These are phyloP conservation scores for Montipora foliosa DNA, from an alignment of 64 coral and sea anemone species.

Conservation along the genomic window DNA sequence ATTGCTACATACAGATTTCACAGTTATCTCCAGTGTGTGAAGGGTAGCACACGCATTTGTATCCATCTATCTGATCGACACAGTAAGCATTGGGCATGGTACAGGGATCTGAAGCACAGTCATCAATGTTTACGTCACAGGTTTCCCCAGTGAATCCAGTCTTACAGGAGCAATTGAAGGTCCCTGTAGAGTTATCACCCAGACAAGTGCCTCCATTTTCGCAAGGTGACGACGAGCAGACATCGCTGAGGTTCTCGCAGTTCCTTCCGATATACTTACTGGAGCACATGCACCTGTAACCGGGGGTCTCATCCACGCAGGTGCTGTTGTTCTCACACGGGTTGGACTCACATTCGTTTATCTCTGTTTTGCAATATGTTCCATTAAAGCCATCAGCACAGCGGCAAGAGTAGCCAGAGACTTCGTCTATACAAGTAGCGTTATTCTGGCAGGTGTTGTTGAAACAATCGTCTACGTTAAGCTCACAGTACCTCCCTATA, in stretches of 20 bases:
- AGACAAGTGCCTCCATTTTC: conserved; percentile 47
- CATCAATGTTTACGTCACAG: conserved; percentile 64
- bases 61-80: conserved; percentile 32
- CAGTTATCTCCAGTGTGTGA: conserved; percentile 74
- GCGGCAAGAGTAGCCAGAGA: conserved; percentile 6
- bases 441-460: conserved; percentile 46
- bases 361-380: conserved; percentile 17
- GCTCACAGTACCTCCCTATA: conserved; percentile 41
- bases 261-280: not conserved
- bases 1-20: conserved; percentile 49
- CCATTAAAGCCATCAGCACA: conserved; percentile 28
- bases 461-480: conserved; percentile 14
- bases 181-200: conserved; percentile 14
- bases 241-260: conserved; percentile 19
- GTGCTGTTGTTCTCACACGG: conserved; percentile 12
- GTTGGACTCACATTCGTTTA: conserved; percentile 28
- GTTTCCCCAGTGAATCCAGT: conserved; percentile 37
- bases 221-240: conserved; percentile 6
- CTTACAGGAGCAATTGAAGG: conserved; percentile 37
- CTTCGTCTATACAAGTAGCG: conserved; percentile 51
- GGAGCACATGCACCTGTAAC: conserved; percentile 11
- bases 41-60: conserved; percentile 56
- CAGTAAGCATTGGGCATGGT: conserved; percentile 40
- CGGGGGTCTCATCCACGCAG: not conserved
- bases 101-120: conserved; percentile 60